Evolutionary conservation across 2,888 invertebrate genomes (phyloP).

Genomic region (Abscondita cerata): DNA sequence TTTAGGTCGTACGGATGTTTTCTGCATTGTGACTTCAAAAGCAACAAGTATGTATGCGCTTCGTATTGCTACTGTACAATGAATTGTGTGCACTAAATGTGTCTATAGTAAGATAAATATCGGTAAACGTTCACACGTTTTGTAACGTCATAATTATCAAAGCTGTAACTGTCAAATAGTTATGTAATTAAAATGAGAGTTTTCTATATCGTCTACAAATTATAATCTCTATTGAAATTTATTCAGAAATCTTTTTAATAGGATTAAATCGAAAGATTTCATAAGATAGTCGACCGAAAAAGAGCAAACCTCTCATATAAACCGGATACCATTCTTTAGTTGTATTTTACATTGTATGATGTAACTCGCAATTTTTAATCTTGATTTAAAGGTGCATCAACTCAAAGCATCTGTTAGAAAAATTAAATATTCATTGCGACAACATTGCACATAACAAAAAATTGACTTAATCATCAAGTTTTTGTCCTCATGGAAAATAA

Average conservation of each 20-base stretch:
- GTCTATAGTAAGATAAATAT: conserved; percentile 13
- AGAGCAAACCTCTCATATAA: neutral
- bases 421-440: no score
- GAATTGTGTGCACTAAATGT: conserved; percentile 24
- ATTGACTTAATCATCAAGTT: no score
- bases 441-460: no score
- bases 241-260: conserved; percentile 1
- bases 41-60: conserved; percentile 17
- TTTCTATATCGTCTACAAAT: neutral
- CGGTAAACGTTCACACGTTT: conserved; percentile 20
- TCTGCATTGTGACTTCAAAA: conserved; percentile 12
- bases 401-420: no score
- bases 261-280: neutral
- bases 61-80: conserved; percentile 26
- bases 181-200: conserved; percentile 14
- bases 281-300: neutral
- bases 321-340: neutral
- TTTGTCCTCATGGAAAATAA: no score
- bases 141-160: conserved; percentile 20
- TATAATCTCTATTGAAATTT: neutral
- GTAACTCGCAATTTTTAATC: no score
- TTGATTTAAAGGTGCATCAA: no score
- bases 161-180: conserved; percentile 18
- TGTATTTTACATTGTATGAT: neutral
- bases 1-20: conserved; percentile 23